phyloP scores from a whole-genome alignment of 2,113 vertebrate genomes.

The Cinclus mexicanus region DNA sequence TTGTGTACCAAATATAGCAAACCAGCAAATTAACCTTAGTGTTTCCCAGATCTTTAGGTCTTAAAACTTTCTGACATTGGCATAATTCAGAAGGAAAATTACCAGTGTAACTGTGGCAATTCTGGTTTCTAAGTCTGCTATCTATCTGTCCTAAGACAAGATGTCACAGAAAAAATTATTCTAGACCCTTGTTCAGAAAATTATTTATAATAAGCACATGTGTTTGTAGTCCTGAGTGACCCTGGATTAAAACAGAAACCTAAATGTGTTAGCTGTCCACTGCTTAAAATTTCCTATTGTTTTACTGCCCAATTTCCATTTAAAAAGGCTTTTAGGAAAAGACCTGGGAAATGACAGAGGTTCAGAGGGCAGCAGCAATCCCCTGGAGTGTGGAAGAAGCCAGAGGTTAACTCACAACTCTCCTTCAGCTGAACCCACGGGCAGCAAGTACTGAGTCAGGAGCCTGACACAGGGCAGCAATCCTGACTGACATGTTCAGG shows the following conservation, averaged over 20 bases:
- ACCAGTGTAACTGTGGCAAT: not conserved
- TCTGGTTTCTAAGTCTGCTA: not conserved
- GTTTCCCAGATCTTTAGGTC: not conserved
- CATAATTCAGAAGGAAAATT: not conserved
- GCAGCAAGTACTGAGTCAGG: accelerated
- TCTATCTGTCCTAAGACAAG: not conserved
- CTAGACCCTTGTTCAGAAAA: not conserved
- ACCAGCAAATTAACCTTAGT: not conserved
- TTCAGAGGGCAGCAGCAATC: not conserved
- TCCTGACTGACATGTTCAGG: not conserved
- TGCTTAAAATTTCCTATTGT: not conserved
- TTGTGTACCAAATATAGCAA: not conserved
- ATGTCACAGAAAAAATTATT: not conserved
- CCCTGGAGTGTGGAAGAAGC: not conserved
- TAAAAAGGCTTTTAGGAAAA: not conserved
- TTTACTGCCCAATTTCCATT: not conserved
- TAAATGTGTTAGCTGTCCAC: not conserved
- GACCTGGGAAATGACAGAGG: not conserved
- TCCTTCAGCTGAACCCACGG: not conserved
- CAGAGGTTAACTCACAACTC: not conserved
- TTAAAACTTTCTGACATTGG: not conserved
- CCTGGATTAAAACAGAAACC: not conserved
- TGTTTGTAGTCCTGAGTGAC: not conserved
- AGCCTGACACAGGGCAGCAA: not conserved
- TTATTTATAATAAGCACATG: not conserved